These are phyloP conservation scores for Stigmatopora argus DNA, from an alignment of 2,113 vertebrate genomes.

Conservation along the genomic window DNA sequence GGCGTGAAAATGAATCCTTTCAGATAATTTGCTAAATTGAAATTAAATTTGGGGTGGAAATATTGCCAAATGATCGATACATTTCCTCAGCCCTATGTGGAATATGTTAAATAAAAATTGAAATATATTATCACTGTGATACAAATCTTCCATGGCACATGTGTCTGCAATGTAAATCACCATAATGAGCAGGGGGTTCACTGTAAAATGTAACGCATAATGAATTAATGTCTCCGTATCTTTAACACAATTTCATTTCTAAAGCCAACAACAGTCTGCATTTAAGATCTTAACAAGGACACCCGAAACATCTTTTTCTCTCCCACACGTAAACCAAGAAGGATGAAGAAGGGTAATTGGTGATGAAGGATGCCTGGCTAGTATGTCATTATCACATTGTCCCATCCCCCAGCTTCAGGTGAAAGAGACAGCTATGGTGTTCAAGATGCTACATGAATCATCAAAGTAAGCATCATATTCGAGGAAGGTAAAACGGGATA, in stretches of 20 bases:
- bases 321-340: neutral
- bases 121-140: too few relatives aligned
- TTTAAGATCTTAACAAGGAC: neutral
- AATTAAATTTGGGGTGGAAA: too few relatives aligned
- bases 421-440: constrained; percentile 12
- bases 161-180: too few relatives aligned
- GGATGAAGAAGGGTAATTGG: constrained; percentile 52
- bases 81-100: too few relatives aligned
- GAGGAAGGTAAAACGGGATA: neutral
- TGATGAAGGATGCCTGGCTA: constrained; percentile 37
- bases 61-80: too few relatives aligned
- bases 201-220: too few relatives aligned
- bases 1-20: too few relatives aligned
- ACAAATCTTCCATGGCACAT: too few relatives aligned
- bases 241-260: neutral
- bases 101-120: neutral
- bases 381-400: constrained; percentile 36
- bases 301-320: neutral
- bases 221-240: too few relatives aligned
- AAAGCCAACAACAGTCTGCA: neutral
- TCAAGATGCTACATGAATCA: constrained; percentile 1
- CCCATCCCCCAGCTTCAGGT: constrained; percentile 61
- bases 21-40: too few relatives aligned
- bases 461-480: neutral
- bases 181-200: too few relatives aligned